Evolutionary conservation across 2,888 invertebrate species (phyloP), one percentile per base, ranked within the genome.

Genomic region (Pristionchus fissidentatus): DNA sequence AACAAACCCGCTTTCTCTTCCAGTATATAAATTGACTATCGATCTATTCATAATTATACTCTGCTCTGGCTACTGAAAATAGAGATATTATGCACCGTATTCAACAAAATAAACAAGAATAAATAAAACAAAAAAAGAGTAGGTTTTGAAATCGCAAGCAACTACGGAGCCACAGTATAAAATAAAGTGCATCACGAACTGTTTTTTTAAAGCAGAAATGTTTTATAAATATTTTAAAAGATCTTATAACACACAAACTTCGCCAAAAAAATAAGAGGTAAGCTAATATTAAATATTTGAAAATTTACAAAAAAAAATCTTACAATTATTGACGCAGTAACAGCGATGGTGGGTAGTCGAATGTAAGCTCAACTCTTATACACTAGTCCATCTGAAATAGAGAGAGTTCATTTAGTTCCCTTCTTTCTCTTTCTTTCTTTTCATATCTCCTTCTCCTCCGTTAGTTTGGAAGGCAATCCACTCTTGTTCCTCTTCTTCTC

Each of bases 391-490:
- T 66, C 38, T 13, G 22, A 66, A 29, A n/a, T n/a, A n/a, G n/a
- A 49, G 49, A 49, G 49, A 15, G 49, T 73, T n/a, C 7, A 73
- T 43, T 26, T 43, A 8, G 10, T 43, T 43, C 26, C 22, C 46
- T 43, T 35, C 73, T 43, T 73, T 43, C 35, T 62, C 73, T 73
- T 38, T 15, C 15, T 38, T n/a, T 66, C 66, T 66, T 66, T 38
- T 66, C 66, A 66, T 66, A 66, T 66, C 38, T 19, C 43, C 46
- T 46, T 73, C n/a, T n/a, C 73, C 46, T 73, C 43, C 29, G 13
- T 15, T 49, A 49, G 49, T 49, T 8, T 15, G 26, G 41, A 78
- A 78, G 78, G 78, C 78, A 78, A 78, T 78, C 78, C 35, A 52
- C 78, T 78, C 55, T 38, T 49, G 8, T 26, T 15, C 29, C 26